These are phyloP conservation scores for Amblyornis subalaris DNA, from an alignment of 2,113 vertebrate species.

Conservation along the genomic window DNA sequence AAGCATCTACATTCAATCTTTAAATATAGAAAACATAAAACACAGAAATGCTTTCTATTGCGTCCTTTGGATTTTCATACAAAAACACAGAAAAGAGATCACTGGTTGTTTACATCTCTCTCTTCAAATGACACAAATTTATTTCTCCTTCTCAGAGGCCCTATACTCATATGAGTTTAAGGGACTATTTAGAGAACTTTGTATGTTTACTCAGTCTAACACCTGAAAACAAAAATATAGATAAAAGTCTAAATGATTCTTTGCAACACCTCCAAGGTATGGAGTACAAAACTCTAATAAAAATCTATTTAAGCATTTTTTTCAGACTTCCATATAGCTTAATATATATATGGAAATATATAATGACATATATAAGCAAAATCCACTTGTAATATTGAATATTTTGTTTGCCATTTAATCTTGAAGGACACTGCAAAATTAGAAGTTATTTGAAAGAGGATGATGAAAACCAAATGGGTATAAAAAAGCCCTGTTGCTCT, in stretches of 20 bases:
- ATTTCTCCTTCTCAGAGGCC: not conserved
- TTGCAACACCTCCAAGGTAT: not conserved
- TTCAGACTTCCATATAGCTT: not conserved
- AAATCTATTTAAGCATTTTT: not conserved
- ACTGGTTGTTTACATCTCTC: not conserved
- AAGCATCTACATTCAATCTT: not conserved
- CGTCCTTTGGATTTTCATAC: not conserved
- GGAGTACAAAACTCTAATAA: not conserved
- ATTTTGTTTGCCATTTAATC: not conserved
- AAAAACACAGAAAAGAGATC: not conserved
- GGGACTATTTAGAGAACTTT: not conserved
- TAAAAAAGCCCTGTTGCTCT: not conserved
- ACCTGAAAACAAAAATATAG: not conserved
- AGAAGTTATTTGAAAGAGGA: not conserved
- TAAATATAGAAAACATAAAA: conserved; percentile 54
- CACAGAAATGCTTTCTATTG: not conserved
- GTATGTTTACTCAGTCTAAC: not conserved
- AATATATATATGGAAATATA: not conserved
- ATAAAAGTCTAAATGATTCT: not conserved
- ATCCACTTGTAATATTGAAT: not conserved
- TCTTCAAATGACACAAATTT: not conserved
- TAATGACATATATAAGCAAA: not conserved
- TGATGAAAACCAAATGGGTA: not conserved
- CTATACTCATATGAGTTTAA: not conserved
- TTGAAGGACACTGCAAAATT: not conserved